phyloP scores from a whole-genome alignment of 2,113 vertebrate species.

The Condylura cristata region DNA sequence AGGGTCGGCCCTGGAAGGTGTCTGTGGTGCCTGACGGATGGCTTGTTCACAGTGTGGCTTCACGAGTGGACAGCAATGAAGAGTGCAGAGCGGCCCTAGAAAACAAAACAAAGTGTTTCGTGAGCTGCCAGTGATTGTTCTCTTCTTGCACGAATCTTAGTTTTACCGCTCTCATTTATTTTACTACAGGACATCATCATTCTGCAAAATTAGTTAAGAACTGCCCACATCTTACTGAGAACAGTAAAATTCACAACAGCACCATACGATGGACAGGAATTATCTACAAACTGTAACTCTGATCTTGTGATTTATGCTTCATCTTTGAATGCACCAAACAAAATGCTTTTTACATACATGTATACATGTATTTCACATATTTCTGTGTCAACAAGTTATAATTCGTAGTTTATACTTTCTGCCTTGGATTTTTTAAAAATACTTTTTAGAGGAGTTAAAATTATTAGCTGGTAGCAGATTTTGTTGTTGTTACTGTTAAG shows the following conservation, averaged over 20 bases:
- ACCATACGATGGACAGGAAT: neutral
- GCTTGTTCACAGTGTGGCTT: neutral
- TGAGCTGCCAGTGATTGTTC: neutral
- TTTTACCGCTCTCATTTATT: neutral
- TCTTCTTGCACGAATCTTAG: neutral
- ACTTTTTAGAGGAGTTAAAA: conserved; percentile 46
- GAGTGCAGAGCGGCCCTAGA: neutral
- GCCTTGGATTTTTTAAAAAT: neutral
- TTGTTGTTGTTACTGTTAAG: conserved; percentile 41
- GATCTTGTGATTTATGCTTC: neutral
- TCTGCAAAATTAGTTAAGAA: neutral
- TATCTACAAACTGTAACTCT: neutral
- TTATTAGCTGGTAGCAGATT: neutral
- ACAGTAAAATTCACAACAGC: neutral
- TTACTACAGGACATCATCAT: neutral
- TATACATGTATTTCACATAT: neutral
- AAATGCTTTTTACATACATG: too few relatives aligned
- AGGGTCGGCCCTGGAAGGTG: neutral
- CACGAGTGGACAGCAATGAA: fast-evolving
- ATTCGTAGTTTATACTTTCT: conserved; percentile 43
- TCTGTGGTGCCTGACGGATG: neutral
- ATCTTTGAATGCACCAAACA: neutral
- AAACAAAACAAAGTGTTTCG: neutral
- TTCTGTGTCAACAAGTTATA: neutral
- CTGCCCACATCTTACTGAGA: neutral